Evolutionary conservation across 2,797 vertebrate species (phyloP), one percentile per base, ranked within the genome.

Genomic region (Lacerta agilis): DNA sequence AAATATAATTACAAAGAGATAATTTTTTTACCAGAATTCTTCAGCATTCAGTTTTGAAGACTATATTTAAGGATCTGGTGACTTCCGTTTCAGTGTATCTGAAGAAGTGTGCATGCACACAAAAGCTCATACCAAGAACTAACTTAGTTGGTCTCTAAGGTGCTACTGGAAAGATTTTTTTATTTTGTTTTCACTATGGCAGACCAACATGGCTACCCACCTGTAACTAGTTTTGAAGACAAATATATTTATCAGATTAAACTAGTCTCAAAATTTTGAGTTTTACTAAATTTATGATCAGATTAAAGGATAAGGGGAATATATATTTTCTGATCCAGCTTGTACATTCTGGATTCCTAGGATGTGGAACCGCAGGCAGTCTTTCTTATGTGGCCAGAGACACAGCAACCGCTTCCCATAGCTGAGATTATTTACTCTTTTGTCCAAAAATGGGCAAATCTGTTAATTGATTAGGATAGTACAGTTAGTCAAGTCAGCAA

Each of bases 241-340:
- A 84, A 87, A 92, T 93, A 91, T 94, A 87, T 95, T 92, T 92
- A 91, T 92, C 93, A 91, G 13, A 81, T 90, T 86, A 93, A 93
- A 83, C 23, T 27, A 55, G 27, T 67, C 58, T 78, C 43, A 64
- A 3, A 49, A 83, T 25, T 49, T 83, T 33, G 23, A 29, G 8
- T 67, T 76, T n/a, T 67, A 67, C 2, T 66, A 18, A 66, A 41
- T 41, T 79, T 18, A 43, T 38, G 2, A 8, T 27, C 58, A 87
- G 36, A n/a, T 79, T 69, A 49, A 81, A 73, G 49, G 49, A 43
- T 11, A 20, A 27, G 36, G 11, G 38, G 43, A 9, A 18, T 8
- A 15, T n/a, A 17, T 45, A 75, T 73, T 64, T 23, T 23, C 23
- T 86, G 23, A 71, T 13, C 23, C 43, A 36, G 29, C 1, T 15